Percentiles rank a stretch among this genome's conserved stretches.
Evolutionary conservation across 37 sponge, comb jelly and placozoan species (phyloP).

Genomic region (Haliclona indistincta): DNA sequence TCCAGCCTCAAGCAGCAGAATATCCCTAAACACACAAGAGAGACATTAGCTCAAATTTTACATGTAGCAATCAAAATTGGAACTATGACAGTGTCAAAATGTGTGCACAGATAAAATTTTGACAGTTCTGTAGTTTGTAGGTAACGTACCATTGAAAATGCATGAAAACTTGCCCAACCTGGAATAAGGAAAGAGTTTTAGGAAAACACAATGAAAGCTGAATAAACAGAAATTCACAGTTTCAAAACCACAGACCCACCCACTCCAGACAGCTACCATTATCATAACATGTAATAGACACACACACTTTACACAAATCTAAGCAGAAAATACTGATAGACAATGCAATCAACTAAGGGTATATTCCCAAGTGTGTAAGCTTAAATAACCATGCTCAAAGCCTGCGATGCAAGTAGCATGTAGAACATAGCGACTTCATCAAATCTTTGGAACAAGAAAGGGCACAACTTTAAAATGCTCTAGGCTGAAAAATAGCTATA

Average conservation of each 20-base stretch:
- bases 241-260: too few relatives aligned
- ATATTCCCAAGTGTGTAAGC: too few relatives aligned
- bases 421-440: not conserved
- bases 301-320: not conserved
- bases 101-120: too few relatives aligned
- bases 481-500: not conserved
- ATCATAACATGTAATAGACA: not conserved
- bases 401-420: too few relatives aligned
- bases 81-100: too few relatives aligned
- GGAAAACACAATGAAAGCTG: too few relatives aligned
- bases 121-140: not conserved
- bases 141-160: constrained; percentile 97
- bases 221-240: too few relatives aligned
- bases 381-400: too few relatives aligned
- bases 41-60: too few relatives aligned
- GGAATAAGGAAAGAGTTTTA: constrained; percentile 5
- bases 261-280: too few relatives aligned
- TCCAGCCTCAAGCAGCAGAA: constrained; percentile 86
- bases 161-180: constrained; percentile 93
- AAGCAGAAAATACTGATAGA: not conserved
- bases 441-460: not conserved
- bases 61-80: too few relatives aligned
- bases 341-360: not conserved
- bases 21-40: constrained; percentile 78
- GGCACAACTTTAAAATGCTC: not conserved